A percentile compares a stretch with the other conserved stretches of the same genome.
phyloP scores from a whole-genome alignment of 53 echinoderm and acorn worm species.

The Mesocentrotus franciscanus region DNA sequence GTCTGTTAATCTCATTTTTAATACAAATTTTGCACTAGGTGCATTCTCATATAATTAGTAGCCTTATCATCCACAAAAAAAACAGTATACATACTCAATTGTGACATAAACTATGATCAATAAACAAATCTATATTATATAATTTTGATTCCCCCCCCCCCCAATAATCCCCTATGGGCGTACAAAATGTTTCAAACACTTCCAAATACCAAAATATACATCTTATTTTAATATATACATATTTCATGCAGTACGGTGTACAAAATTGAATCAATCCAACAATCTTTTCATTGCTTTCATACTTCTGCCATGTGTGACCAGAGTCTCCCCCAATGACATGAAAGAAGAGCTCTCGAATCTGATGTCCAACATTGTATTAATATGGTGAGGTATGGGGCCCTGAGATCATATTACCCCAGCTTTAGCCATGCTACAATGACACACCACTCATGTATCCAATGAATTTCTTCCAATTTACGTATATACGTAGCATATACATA shows the following conservation, averaged over 20 bases:
- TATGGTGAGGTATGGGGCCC: no score
- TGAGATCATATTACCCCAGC: no score
- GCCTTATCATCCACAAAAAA: background rate
- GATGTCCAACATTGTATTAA: no score
- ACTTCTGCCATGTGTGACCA: background rate
- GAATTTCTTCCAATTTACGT: no score
- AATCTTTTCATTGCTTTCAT: background rate
- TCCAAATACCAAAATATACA: constrained; percentile 47
- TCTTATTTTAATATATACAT: constrained; percentile 50
- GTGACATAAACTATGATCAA: constrained; percentile 2
- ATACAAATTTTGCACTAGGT: background rate
- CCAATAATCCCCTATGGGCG: background rate
- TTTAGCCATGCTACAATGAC: no score
- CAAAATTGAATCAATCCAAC: background rate
- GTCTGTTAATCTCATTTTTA: background rate
- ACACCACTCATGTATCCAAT: no score
- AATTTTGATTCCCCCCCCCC: background rate
- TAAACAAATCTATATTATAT: constrained; percentile 20
- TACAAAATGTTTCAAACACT: background rate
- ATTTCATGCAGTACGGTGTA: constrained; percentile 27
- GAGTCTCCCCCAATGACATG: no score
- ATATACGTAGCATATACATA: no score
- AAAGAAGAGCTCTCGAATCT: no score
- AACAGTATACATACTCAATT: background rate
- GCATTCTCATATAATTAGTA: background rate